Base-by-base conservation (phyloP, 2,113 vertebrate species). In the Clinocottus analis region DNA sequence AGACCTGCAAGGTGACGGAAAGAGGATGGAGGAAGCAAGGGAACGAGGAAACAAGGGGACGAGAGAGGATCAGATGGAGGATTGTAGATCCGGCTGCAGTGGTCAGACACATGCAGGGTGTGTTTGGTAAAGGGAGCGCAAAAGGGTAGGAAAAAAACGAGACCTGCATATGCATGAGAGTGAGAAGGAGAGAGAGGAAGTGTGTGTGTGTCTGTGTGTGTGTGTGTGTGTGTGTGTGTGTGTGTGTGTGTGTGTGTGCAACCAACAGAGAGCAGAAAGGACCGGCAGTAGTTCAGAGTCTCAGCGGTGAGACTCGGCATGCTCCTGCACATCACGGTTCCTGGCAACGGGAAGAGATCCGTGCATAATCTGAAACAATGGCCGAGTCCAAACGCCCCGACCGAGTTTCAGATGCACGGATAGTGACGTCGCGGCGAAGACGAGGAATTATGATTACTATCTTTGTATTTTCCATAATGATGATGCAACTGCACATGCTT, bases 81-180 rank as follows among this genome's bases (percentile, higher is more conserved):
- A 69, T 41, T 21, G 55, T 29, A 25, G 49, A 72, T 65, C 43
- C 66, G 60, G 64, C 45, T 66, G 64, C 60, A 70, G 71, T 4
- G 10, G 58, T 49, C 29, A 55, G 61, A 60, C 16, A 66, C 61
- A 51, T 35, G 37, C 53, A 3, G 9, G 56, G 47, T 77, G 55
- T 66, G 60, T 78, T 53, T 80, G 23, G 33, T 33, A 31, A 19
- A 10, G 29, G 37, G 4, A 59, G 65, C 37, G 64, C 25, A 33
- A 68, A 29, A 60, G n/a, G 43, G 7, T 16, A 19, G n/a, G n/a
- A n/a, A 27, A 63, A 4, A 12, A 59, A 68, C 14, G 0, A 79
- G n/a, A 74, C 21, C 45, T 73, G 72, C 39, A 60, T 71, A 60
- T 75, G 53, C 49, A 69, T 83, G 79, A 77, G 39, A 45, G 51